These are phyloP conservation scores for Ptychoptera albimana DNA, from an alignment of 2,888 invertebrate genomes.

Conservation along the genomic window DNA sequence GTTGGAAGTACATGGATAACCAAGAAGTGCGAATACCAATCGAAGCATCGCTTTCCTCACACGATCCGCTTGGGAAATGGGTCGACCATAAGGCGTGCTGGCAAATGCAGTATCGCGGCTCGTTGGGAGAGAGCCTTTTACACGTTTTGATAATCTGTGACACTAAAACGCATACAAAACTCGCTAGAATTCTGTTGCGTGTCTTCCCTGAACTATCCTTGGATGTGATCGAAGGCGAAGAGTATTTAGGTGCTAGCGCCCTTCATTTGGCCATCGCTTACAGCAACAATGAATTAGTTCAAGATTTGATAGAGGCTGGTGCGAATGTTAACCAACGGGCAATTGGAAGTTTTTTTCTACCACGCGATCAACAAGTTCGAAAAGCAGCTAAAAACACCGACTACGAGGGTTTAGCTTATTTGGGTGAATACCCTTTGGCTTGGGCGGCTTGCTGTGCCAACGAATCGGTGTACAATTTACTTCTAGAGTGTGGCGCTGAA, in stretches of 20 bases:
- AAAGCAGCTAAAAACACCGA: constrained; percentile 70
- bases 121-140: constrained; percentile 84
- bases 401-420: constrained; percentile 91
- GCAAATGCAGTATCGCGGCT: constrained; percentile 94
- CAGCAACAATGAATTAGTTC: constrained; percentile 87
- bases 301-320: constrained; percentile 81
- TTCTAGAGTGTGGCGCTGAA: constrained; percentile 82
- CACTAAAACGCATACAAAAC: constrained; percentile 50
- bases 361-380: constrained; percentile 78
- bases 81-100: constrained; percentile 88
- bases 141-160: constrained; percentile 93
- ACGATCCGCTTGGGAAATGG: constrained; percentile 81
- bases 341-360: constrained; percentile 89
- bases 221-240: constrained; percentile 94
- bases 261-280: constrained; percentile 94
- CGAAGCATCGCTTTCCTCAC: constrained; percentile 67
- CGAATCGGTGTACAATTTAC: constrained; percentile 90
- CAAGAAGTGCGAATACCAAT: constrained; percentile 74
- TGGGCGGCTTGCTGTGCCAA: constrained; percentile 98
- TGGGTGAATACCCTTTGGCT: constrained; percentile 92
- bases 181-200: constrained; percentile 79
- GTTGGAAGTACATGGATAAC: constrained; percentile 80
- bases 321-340: constrained; percentile 87
- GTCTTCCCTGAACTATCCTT: constrained; percentile 81
- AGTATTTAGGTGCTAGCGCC: constrained; percentile 89